These are phyloP conservation scores for Trididemnum clinides DNA, from an alignment of 23 tunicate species.

Conservation along the genomic window DNA sequence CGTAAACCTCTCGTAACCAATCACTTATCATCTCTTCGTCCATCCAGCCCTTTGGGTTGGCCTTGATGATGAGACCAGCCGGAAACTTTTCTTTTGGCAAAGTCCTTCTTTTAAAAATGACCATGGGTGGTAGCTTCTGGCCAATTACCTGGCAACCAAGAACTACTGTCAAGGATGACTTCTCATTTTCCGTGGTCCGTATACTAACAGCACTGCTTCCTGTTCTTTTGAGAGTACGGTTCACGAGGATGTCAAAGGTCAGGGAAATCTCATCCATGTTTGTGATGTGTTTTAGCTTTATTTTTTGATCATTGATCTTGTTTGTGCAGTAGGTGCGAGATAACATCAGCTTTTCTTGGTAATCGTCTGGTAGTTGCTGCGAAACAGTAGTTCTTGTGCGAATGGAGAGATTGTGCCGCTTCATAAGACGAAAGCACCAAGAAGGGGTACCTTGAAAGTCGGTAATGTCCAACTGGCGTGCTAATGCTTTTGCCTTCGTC, in stretches of 20 bases:
- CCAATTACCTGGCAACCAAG: conserved; percentile 54
- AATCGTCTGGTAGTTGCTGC: conserved; percentile 58
- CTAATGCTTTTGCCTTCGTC: conserved; percentile 61
- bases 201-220: conserved; percentile 55
- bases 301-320: conserved; percentile 51
- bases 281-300: conserved; percentile 52
- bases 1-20: conserved; percentile 59
- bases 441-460: conserved; percentile 59
- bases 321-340: conserved; percentile 50
- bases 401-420: conserved; percentile 55
- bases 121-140: conserved; percentile 59
- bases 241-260: conserved; percentile 67
- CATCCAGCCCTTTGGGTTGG: conserved; percentile 66
- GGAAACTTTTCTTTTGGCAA: conserved; percentile 53
- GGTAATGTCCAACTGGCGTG: conserved; percentile 43
- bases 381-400: conserved; percentile 60
- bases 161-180: conserved; percentile 56
- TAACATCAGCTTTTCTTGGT: conserved; percentile 49
- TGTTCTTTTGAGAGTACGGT: conserved; percentile 51
- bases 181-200: conserved; percentile 61
- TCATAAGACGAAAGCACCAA: conserved; percentile 68
- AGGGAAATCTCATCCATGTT: conserved; percentile 68
- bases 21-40: conserved; percentile 62
- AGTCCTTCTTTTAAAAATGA: conserved; percentile 56
- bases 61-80: conserved; percentile 62